Conservation (phyloP, 2,113 vertebrate species). For the Corythoichthys intestinalis region DNA sequence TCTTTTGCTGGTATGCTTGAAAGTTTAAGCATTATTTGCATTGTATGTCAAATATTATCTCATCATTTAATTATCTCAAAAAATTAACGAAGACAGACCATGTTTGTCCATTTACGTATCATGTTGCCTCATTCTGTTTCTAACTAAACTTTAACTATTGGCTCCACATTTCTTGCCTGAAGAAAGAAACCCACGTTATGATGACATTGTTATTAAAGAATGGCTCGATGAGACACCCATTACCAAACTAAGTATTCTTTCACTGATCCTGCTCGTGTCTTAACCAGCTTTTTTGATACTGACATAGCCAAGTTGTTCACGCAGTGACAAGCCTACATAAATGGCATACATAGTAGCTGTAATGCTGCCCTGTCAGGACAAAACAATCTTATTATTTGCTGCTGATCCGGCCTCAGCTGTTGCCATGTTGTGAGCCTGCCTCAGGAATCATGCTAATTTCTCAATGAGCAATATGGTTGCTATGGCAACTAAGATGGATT, state of each 20-base stretch:
- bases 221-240: conserved; percentile 18
- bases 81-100: not conserved
- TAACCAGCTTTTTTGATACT: not conserved
- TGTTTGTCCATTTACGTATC: no score
- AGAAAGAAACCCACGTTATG: conserved; percentile 15
- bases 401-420: conserved; percentile 24
- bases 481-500: conserved; percentile 48
- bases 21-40: no score
- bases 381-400: conserved; percentile 36
- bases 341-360: not conserved
- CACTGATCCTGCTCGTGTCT: conserved; percentile 6
- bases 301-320: not conserved
- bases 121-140: not conserved
- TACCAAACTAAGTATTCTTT: conserved; percentile 15
- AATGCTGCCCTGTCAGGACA: conserved; percentile 5
- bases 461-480: conserved; percentile 27
- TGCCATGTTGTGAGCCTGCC: conserved; percentile 22
- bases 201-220: conserved; percentile 31
- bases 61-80: not conserved
- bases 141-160: conserved; percentile 10
- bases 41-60: no score
- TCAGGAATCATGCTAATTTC: conserved; percentile 31
- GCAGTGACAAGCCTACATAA: not conserved
- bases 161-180: conserved; percentile 50
- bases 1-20: no score